Base-by-base conservation (phyloP, 2,888 invertebrate genomes). In the Eubasilissa splendida region DNA sequence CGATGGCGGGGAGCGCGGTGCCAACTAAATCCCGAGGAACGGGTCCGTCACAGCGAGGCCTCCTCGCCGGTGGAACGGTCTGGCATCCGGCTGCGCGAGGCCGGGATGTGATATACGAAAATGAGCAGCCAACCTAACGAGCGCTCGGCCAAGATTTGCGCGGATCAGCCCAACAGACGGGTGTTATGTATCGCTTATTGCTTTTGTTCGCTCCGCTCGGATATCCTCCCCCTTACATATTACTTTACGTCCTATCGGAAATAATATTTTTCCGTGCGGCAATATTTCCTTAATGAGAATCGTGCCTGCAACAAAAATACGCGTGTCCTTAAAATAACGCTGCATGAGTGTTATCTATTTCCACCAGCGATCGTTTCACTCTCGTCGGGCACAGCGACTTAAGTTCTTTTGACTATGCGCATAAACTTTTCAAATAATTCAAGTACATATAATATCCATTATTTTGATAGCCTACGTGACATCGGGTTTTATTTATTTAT, bases 241-340 rank as follows among this genome's bases (percentile, higher is more conserved):
- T 78, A 77, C 80, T 76, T 58, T 76, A 74, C 77, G 81, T 79
- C 81, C 79, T 82, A 80, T 78, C 80, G 81, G 81, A 80, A 83
- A 83, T 80, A 78, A 83, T 82, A 83, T 83, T 83, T 80, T 83
- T 83, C 83, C 83, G 80, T 66, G 71, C 76, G 83, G 81, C 83
- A 76, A 82, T 82, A 81, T 83, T 82, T 83, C 74, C 83, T 82
- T 83, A 83, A 83, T 83, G 82, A 82, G 83, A 83, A 82, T 83
- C 83, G 83, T 83, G 83, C 83, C 77, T 83, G 80, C 80, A 80
- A 75, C 83, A 80, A 78, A 82, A 83, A 82, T 78, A 80, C 77
- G 80, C 79, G 60, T 74, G 60, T 77, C 76, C 78, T 82, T 79
- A 78, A 83, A 60, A 31, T 68, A 75, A 58, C 76, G 73, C 68